Conservation (phyloP, 2,797 vertebrate species). For the Luscinia luscinia region DNA sequence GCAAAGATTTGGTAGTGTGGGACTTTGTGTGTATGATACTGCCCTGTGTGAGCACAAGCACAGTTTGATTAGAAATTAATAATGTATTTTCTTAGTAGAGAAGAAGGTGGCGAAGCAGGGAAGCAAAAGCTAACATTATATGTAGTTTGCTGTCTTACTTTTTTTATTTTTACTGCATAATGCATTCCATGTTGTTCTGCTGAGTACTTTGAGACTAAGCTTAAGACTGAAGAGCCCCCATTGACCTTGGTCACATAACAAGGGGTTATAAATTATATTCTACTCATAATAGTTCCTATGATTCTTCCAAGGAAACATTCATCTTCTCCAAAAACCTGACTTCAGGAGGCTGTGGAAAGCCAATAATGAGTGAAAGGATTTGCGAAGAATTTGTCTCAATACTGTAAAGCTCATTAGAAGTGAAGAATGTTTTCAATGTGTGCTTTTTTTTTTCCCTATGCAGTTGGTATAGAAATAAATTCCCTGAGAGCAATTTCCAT, state of each 20-base stretch:
- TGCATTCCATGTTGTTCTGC: neutral
- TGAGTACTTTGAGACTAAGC: neutral
- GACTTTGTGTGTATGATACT: rapidly evolving
- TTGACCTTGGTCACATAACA: neutral
- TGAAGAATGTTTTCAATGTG: neutral
- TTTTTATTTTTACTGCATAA: neutral
- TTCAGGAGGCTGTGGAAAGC: neutral
- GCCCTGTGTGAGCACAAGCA: neutral
- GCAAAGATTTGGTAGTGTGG: neutral
- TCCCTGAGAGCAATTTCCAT: neutral
- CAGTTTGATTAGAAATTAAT: neutral
- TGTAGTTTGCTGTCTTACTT: neutral
- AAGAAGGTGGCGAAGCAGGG: neutral
- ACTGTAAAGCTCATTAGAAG: neutral
- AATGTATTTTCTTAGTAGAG: neutral
- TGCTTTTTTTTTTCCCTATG: neutral
- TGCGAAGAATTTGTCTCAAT: neutral
- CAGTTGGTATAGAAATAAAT: neutral
- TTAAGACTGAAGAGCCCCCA: neutral
- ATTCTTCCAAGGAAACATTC: neutral
- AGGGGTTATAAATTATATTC: neutral
- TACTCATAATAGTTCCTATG: neutral
- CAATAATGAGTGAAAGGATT: neutral
- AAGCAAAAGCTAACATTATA: rapidly evolving
- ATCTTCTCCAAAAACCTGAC: neutral